A percentile compares a stretch with the other conserved stretches of the same genome.
Conservation (phyloP, 64 coral and sea anemone genomes). For the Astreopora myriophthalma region DNA sequence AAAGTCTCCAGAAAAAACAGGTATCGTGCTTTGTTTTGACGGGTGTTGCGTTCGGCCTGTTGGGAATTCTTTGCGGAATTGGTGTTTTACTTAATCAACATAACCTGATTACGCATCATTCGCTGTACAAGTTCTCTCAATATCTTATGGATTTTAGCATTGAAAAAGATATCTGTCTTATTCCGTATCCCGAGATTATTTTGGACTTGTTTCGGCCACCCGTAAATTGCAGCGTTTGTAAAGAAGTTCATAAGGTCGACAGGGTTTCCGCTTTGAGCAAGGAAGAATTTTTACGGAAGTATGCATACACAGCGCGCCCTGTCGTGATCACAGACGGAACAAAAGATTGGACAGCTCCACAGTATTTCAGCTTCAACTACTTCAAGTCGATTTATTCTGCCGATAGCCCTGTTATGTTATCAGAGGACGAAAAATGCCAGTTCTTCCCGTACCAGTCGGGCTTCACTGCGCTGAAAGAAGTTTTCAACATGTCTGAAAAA, state of each 20-base stretch:
- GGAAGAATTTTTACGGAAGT: constrained; percentile 76
- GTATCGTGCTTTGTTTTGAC: constrained; percentile 17
- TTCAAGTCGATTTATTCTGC: constrained; percentile 85
- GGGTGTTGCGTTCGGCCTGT: constrained; percentile 30
- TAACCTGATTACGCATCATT: constrained; percentile 17
- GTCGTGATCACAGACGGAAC: constrained; percentile 85
- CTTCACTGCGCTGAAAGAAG: constrained; percentile 77
- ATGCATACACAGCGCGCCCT: constrained; percentile 84
- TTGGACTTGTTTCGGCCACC: constrained; percentile 95
- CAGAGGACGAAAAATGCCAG: constrained; percentile 77
- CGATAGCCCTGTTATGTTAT: constrained; percentile 74
- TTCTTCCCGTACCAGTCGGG: constrained; percentile 92
- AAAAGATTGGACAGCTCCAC: constrained; percentile 80
- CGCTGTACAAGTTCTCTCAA: constrained; percentile 60
- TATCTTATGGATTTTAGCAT: constrained; percentile 73
- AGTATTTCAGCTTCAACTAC: constrained; percentile 93
- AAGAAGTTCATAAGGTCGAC: constrained; percentile 73
- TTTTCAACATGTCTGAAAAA: constrained; percentile 95
- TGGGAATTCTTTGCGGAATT: constrained; percentile 61
- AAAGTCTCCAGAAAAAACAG: constrained; percentile 37
- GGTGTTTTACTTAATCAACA: constrained; percentile 56
- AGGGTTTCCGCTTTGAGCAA: constrained; percentile 54
- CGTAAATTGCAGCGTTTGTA: constrained; percentile 86
- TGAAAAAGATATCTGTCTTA: constrained; percentile 78
- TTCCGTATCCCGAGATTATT: constrained; percentile 77